A percentile compares a stretch with the other conserved stretches of the same genome.
Evolutionary conservation across 53 echinoderm and acorn worm genomes (phyloP).

Genomic region (Patiria pectinifera): DNA sequence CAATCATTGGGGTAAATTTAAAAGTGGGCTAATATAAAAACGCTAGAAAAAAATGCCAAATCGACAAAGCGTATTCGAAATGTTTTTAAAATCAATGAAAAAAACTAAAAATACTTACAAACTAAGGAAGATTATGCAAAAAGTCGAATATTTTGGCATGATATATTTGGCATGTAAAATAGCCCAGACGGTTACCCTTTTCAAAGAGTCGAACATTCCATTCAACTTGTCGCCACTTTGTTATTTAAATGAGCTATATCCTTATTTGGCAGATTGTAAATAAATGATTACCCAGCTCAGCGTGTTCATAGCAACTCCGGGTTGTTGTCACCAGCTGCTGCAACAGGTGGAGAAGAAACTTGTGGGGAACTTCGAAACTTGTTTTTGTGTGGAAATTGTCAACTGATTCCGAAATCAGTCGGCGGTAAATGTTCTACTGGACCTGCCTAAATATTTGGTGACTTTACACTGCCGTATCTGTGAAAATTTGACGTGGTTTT

Average conservation of each 20-base stretch:
- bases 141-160: background rate
- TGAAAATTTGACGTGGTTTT: background rate
- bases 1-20: background rate
- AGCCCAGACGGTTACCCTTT: background rate
- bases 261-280: conserved; percentile 48
- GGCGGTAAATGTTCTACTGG: background rate
- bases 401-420: background rate
- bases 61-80: too few relatives aligned
- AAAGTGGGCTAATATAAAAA: background rate
- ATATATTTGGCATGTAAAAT: background rate
- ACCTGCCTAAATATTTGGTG: background rate
- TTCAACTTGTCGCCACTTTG: background rate
- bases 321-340: conserved; percentile 38
- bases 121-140: too few relatives aligned
- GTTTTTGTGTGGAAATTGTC: background rate
- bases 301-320: conserved; percentile 39
- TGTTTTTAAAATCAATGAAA: too few relatives aligned
- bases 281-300: background rate
- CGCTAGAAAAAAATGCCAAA: background rate
- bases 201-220: conserved; percentile 38
- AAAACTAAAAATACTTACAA: too few relatives aligned
- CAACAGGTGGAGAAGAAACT: background rate
- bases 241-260: conserved; percentile 37
- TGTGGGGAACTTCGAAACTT: background rate
- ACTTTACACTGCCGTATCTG: background rate